Conservation (phyloP, 2,113 vertebrate genomes). For the Sylvilagus bachmani region DNA sequence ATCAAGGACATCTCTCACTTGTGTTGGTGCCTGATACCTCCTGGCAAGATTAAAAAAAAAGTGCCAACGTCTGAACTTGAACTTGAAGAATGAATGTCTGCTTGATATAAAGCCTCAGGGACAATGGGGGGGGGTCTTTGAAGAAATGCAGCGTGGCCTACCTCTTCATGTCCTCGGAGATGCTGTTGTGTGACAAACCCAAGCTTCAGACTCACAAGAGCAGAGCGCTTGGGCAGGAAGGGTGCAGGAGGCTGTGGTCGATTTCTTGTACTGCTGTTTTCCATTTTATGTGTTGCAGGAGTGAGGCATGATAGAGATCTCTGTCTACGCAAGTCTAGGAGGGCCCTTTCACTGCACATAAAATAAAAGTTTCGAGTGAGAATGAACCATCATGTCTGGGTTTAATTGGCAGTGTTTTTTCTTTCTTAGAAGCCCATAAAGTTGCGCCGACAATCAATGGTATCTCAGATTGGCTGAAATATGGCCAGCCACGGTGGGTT, state of each 20-base stretch:
- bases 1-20: not conserved
- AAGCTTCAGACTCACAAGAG: not conserved
- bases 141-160: not conserved
- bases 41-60: not conserved
- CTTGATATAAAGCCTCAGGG: constrained; percentile 35
- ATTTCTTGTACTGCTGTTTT: constrained; percentile 52
- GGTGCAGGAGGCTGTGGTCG: not conserved
- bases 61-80: not conserved
- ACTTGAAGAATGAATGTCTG: not conserved
- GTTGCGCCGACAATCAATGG: not conserved
- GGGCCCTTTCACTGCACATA: not conserved
- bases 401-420: constrained; percentile 72
- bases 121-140: not conserved
- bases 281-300: not conserved
- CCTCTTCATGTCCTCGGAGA: not conserved
- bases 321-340: not conserved
- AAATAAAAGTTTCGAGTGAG: constrained; percentile 34
- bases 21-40: not conserved
- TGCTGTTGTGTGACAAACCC: not conserved
- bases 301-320: not conserved
- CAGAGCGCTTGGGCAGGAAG: not conserved
- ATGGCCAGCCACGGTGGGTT: not conserved
- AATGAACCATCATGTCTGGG: constrained; percentile 16
- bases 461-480: constrained; percentile 4
- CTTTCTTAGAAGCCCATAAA: constrained; percentile 65